A percentile compares a stretch with the other conserved stretches of the same genome.
Conservation (phyloP, 2,888 invertebrate species). For the Lycophotia porphyrea region DNA sequence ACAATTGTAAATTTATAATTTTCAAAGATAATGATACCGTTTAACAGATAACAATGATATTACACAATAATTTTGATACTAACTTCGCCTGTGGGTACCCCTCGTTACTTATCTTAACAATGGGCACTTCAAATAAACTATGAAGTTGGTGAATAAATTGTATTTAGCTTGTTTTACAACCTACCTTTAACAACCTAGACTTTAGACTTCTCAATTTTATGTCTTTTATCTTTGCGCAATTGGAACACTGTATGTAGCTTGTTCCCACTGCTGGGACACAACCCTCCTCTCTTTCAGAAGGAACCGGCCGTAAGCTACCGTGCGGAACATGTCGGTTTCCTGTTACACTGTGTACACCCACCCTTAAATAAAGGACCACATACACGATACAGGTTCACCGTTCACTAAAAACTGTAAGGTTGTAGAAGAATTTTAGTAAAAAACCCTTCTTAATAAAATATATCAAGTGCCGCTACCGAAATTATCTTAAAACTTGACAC, state of each 20-base stretch:
- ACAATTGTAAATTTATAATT: slow-evolving; percentile 48
- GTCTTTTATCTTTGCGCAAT: slow-evolving; percentile 23
- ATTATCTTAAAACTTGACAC: slow-evolving; percentile 36
- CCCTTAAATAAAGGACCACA: slow-evolving; percentile 7
- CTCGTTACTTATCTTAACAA: slow-evolving; percentile 54
- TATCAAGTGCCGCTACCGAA: slow-evolving; percentile 11
- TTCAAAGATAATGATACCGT: slow-evolving; percentile 58
- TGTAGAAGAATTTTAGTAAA: background rate
- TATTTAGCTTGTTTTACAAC: slow-evolving; percentile 28
- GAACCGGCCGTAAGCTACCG: background rate
- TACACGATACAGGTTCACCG: background rate
- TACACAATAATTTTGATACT: slow-evolving; percentile 58
- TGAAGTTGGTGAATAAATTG: slow-evolving; percentile 45
- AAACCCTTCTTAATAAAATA: background rate
- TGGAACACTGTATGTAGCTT: background rate
- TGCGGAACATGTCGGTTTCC: slow-evolving; percentile 1
- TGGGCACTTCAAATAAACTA: slow-evolving; percentile 41
- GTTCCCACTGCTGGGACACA: background rate
- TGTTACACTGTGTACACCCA: background rate
- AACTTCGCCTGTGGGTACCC: slow-evolving; percentile 37
- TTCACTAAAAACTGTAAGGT: background rate
- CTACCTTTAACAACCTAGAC: slow-evolving; percentile 36
- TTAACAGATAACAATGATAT: slow-evolving; percentile 57
- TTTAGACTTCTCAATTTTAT: slow-evolving; percentile 33
- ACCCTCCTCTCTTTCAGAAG: background rate